phyloP scores from a whole-genome alignment of 1,140 invertebrate genomes.

The Musca vetustissima region DNA sequence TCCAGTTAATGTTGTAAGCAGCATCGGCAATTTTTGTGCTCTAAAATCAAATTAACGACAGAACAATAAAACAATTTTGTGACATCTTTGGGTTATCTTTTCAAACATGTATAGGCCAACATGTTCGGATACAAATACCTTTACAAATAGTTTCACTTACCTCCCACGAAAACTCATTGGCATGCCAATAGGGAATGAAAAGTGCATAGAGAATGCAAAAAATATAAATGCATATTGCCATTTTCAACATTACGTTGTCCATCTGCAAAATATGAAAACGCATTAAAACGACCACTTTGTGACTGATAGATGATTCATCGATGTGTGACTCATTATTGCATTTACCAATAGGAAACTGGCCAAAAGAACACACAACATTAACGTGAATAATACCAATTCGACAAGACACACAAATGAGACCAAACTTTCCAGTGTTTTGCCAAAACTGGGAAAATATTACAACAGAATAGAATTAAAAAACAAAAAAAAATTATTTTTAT shows the following conservation, averaged over 20 bases:
- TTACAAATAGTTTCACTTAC: background rate
- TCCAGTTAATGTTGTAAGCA: conserved; percentile 24
- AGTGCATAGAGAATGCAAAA: conserved; percentile 15
- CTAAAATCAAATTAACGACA: background rate
- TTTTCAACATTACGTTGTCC: conserved; percentile 5
- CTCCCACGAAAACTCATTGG: conserved; percentile 23
- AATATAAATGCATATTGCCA: conserved; percentile 15
- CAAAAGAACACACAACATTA: conserved; percentile 25
- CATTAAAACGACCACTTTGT: too few relatives aligned
- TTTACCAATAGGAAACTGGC: conserved; percentile 14
- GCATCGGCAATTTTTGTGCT: conserved; percentile 25
- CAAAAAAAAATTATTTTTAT: background rate
- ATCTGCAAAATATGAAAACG: background rate
- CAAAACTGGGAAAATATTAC: conserved; percentile 7
- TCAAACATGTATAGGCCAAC: too few relatives aligned
- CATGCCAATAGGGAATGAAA: conserved; percentile 24
- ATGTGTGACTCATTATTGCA: background rate
- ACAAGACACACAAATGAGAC: conserved; percentile 14
- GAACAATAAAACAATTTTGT: too few relatives aligned
- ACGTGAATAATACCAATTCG: conserved; percentile 10
- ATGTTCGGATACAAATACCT: too few relatives aligned
- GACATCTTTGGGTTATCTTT: too few relatives aligned
- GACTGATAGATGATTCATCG: background rate
- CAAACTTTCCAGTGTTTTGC: conserved; percentile 3
- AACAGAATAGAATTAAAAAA: too few relatives aligned